Base-by-base conservation (phyloP, 1,140 invertebrate genomes). In the Aphelenchoides avenae region DNA sequence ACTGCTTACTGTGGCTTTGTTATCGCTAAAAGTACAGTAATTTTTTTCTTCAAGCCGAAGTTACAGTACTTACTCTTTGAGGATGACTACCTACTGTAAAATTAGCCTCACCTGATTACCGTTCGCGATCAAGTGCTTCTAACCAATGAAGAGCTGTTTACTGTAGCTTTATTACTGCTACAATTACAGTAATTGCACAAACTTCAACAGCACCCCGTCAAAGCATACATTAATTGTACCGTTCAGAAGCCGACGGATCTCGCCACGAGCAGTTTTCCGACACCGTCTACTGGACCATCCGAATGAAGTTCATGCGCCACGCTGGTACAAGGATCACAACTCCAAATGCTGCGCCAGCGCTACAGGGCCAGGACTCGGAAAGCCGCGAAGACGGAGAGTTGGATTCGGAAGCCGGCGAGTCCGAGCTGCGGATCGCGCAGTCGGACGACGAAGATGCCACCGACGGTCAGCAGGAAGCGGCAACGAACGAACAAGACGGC, bases 271-370 rank as follows among this genome's bases (percentile, higher is more conserved):
- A 37, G 3, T 31, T 60, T 49, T 66, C 60, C 22, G 60, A 62
- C 22, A 62, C 63, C 5, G 49, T 62, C 15, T 68, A 54, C 34
- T 62, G 60, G 60, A 62, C 60, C 13, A 29, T 68, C 11, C 29
- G 39, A 2, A 9, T 62, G 3, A 53, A 46, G 5, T 62, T 62
- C 36, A 22, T 66, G 24, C 63, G 53, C 13, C n/a, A 40, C 15
- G 26, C 24, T 3, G 13, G 24, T 4, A 3, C 3, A 3, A 24
- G 13, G 26, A n/a, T 3, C 5, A 46, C 15, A 13, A 34, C 22
- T 30, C 50, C 5, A 30, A 5, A 24, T 41, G n/a, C 22, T n/a
- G 13, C 6, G 1, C 22, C 18, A 39, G 52, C 15, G 37, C 37
- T 39, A 18, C 27, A 27, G 36, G 29, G 5, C 24, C 26, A 15